These are phyloP conservation scores for Neosilurus mollespiculum DNA, from an alignment of 2,797 vertebrate genomes.

Conservation along the genomic window DNA sequence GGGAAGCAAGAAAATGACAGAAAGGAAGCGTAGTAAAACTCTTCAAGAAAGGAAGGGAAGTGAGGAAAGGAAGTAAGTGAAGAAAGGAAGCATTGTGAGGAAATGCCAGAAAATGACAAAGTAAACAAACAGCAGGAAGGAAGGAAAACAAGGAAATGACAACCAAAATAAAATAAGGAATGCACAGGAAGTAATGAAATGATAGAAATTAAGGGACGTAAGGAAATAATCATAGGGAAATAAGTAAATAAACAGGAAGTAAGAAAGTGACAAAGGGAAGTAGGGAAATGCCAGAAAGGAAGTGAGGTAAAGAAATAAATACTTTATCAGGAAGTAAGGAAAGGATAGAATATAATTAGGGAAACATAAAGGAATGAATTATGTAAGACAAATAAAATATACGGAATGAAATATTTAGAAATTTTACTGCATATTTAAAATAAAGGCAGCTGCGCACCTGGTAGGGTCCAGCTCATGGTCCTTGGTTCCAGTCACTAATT, in stretches of 20 bases:
- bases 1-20: not conserved
- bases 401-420: not conserved
- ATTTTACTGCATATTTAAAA: not conserved
- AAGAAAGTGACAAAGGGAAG: not conserved
- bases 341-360: too few species aligned
- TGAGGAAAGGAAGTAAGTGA: not conserved
- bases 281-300: too few species aligned
- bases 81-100: not conserved
- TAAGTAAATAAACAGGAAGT: too few species aligned
- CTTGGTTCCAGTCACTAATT: slow-evolving; percentile 98
- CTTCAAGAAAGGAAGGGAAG: not conserved
- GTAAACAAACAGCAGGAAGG: not conserved
- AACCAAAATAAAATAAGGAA: too few species aligned
- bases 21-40: not conserved
- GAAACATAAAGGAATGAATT: not conserved
- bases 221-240: too few species aligned
- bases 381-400: not conserved
- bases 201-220: not conserved
- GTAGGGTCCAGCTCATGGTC: slow-evolving; percentile 97
- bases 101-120: not conserved
- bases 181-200: not conserved
- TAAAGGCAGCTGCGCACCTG: slow-evolving; percentile 73
- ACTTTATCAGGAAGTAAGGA: too few species aligned
- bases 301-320: too few species aligned
- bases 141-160: not conserved